phyloP scores from a whole-genome alignment of 2,797 vertebrate genomes.

The Rhinichthys osculus region DNA sequence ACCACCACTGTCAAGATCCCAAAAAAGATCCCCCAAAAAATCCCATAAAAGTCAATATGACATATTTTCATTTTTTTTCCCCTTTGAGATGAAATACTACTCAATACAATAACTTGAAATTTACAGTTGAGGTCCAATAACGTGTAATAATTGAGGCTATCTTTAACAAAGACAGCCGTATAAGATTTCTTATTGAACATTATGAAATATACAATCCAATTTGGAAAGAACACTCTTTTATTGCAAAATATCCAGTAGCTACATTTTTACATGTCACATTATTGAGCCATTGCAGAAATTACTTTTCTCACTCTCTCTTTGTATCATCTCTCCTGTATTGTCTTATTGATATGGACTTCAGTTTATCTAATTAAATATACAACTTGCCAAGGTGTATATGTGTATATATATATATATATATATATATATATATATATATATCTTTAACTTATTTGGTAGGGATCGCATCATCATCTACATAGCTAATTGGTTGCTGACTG shows the following conservation, averaged over 20 bases:
- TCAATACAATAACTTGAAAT: slow-evolving; percentile 12
- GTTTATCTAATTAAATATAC: background rate
- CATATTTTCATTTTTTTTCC: slow-evolving; percentile 14
- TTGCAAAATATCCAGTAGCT: slow-evolving; percentile 16
- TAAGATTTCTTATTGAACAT: slow-evolving; percentile 29
- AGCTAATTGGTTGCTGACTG: too few relatives aligned
- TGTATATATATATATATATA: too few relatives aligned
- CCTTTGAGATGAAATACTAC: background rate
- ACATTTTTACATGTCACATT: slow-evolving; percentile 12
- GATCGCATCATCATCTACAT: too few relatives aligned
- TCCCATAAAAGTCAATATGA: background rate
- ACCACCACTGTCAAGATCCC: background rate
- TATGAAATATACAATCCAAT: slow-evolving; percentile 11
- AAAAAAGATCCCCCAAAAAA: background rate
- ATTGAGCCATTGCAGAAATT: slow-evolving; percentile 9
- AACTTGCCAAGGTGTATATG: background rate
- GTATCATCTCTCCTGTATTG: background rate
- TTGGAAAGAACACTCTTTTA: slow-evolving; percentile 37
- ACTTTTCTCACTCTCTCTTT: background rate
- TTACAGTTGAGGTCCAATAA: background rate
- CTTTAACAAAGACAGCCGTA: slow-evolving; percentile 2
- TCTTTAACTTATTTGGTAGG: too few relatives aligned
- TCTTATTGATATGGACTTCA: background rate
- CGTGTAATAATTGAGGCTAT: background rate
- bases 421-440: too few relatives aligned